phyloP scores from a whole-genome alignment of 2,888 invertebrate genomes.

The Microplitis manilae region DNA sequence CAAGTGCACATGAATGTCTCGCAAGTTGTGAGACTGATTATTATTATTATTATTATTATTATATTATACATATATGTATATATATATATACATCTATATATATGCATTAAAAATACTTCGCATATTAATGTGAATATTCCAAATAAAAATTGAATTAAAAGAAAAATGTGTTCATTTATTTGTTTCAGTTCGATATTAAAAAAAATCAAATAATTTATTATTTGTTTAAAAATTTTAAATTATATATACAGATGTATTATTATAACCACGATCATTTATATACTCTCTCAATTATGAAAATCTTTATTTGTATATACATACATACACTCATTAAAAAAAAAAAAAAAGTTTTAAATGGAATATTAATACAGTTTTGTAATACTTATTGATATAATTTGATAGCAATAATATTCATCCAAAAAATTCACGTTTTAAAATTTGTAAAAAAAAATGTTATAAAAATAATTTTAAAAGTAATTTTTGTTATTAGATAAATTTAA shows the following conservation, averaged over 20 bases:
- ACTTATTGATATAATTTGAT: background rate
- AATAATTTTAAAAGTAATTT: background rate
- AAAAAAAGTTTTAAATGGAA: background rate
- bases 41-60: conserved; percentile 57
- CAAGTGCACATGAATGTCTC: conserved; percentile 51
- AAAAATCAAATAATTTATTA: background rate
- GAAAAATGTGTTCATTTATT: conserved; percentile 12
- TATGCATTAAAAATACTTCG: conserved; percentile 58
- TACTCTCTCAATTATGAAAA: background rate
- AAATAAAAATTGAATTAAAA: conserved; percentile 61
- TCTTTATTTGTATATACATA: background rate
- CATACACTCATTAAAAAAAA: background rate
- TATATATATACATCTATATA: conserved; percentile 24
- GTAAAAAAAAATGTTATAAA: background rate
- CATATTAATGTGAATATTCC: conserved; percentile 57
- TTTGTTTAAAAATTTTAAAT: background rate
- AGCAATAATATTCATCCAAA: background rate
- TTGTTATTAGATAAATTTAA: conserved; percentile 3
- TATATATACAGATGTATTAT: background rate
- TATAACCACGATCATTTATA: background rate
- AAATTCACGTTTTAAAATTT: background rate
- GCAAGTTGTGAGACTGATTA: conserved; percentile 53
- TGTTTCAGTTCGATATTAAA: background rate
- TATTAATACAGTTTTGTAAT: background rate
- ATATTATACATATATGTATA: conserved; percentile 47